Evolutionary conservation across 1,140 invertebrate species (phyloP).

Genomic region (Drosophila sp.): DNA sequence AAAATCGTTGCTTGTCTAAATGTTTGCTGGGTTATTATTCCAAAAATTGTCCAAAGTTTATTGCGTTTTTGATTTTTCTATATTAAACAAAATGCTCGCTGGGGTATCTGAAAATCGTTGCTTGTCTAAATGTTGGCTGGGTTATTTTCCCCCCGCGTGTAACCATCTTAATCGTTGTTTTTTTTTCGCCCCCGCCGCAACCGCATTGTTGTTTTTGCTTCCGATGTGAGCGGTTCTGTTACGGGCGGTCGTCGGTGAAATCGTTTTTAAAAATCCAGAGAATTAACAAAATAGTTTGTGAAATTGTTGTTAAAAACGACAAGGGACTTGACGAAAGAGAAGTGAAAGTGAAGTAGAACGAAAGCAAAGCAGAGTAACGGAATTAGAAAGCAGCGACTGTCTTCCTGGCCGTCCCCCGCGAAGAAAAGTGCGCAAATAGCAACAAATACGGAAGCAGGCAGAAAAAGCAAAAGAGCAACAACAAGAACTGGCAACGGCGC

Average conservation of each 20-base stretch:
- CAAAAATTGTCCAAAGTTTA: no score
- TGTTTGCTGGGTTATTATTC: no score
- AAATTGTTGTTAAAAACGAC: constrained; percentile 11
- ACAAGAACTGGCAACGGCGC: not conserved
- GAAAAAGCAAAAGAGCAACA: not conserved
- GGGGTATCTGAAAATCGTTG: no score
- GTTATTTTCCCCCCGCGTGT: no score
- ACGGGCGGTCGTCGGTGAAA: not conserved
- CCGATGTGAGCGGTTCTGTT: not conserved
- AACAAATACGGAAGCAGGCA: constrained; percentile 8
- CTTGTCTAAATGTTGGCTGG: no score
- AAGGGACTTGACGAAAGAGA: not conserved
- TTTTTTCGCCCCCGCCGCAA: no score
- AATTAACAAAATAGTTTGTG: constrained; percentile 21
- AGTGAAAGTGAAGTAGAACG: no score
- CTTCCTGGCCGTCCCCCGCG: not conserved
- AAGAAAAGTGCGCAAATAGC: constrained; percentile 11
- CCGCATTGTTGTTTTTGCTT: constrained; percentile 2
- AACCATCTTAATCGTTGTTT: no score
- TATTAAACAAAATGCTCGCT: no score
- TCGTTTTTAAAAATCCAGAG: constrained; percentile 1
- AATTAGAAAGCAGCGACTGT: constrained; percentile 1
- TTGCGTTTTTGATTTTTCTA: no score
- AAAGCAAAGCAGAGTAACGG: not conserved
- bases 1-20: no score